Base-by-base conservation (phyloP, 2,888 invertebrate species). In the Drosophila melanocephala region DNA sequence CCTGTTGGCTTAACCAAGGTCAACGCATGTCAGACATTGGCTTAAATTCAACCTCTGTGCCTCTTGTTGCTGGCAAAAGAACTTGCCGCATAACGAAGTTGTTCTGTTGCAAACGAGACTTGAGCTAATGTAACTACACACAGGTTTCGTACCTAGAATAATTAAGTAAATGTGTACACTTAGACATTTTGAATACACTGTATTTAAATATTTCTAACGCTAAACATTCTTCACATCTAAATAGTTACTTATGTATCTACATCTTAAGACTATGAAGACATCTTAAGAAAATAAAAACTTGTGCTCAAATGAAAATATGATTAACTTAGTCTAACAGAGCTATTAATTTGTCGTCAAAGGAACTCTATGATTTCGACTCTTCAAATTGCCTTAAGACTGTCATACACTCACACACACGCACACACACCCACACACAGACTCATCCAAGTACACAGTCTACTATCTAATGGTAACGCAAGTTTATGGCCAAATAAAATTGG, bases 181-280 rank as follows among this genome's bases (percentile, higher is more conserved):
- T 50, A 72, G 81, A 77, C 62, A 81, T 50, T 57, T 78, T 81
- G 77, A 78, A 78, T 78, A 78, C 77, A 78, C 55, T 77, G 77
- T 81, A 77, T 77, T 77, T 81, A 77, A 65, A 63, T 81, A 77
- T 33, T 65, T 44, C 47, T 76, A 77, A 60, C 70, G 57, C 60
- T 51, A 55, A 69, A 61, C 55, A 70, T 51, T 57, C 28, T 63
- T 22, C n/a, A 55, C 56, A 58, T 32, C 58, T 12, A 42, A 22
- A 42, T 58, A 55, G 30, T n/a, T 50, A 52, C 47, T 74, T 74
- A 59, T 5, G 6, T 16, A 19, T 22, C 72, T 12, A 14, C 30
- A 77, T 9, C 58, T 73, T 79, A 79, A 12, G 35, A 30, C 56
- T 66, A 57, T 3, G 33, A 60, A 67, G 37, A 14, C 30, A 77